These are phyloP conservation scores for Apomyelois bistriatella DNA, from an alignment of 2,888 invertebrate genomes.

Conservation along the genomic window DNA sequence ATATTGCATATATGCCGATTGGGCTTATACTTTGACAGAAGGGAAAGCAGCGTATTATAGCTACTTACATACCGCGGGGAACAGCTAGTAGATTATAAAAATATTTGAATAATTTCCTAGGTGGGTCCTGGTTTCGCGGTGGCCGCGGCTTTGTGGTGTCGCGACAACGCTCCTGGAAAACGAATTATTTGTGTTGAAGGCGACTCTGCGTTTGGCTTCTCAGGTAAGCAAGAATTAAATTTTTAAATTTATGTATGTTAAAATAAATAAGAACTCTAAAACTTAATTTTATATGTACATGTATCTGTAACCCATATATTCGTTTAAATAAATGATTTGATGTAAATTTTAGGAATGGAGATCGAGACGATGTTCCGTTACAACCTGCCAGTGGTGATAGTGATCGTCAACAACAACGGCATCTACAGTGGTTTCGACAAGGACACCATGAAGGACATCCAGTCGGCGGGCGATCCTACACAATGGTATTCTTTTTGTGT, in stretches of 20 bases:
- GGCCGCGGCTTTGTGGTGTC: constrained; percentile 94
- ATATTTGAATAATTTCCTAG: constrained; percentile 34
- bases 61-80: no score
- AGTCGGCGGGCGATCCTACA: constrained; percentile 84
- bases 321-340: no score
- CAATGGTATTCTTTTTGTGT: no score
- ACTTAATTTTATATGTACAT: no score
- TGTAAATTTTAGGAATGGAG: constrained; percentile 88
- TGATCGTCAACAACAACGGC: constrained; percentile 97
- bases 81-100: not conserved
- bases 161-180: constrained; percentile 88
- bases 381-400: constrained; percentile 92
- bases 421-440: constrained; percentile 93
- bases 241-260: no score
- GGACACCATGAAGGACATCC: constrained; percentile 86
- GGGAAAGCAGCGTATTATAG: no score
- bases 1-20: no score
- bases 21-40: no score
- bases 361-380: constrained; percentile 97
- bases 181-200: constrained; percentile 96
- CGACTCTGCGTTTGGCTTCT: constrained; percentile 98
- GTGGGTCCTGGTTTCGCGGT: constrained; percentile 94
- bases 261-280: no score
- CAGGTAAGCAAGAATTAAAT: constrained; percentile 79
- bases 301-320: no score